Base-by-base conservation (phyloP, 2,797 vertebrate genomes). In the Sitta carolinensis region DNA sequence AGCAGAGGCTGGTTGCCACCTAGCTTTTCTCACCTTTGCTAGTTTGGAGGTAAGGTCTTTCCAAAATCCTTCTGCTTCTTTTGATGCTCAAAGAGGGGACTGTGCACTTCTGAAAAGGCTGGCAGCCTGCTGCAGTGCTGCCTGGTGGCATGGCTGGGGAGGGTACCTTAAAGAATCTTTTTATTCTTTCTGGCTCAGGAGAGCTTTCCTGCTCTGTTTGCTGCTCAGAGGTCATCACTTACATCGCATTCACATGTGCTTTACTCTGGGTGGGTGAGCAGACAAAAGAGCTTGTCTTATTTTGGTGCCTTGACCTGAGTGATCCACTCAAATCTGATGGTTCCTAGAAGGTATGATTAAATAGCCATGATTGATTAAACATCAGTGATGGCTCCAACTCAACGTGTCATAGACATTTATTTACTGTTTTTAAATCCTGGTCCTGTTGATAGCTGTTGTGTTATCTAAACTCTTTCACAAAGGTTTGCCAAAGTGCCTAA, bases 241-340 rank as follows among this genome's bases (percentile, higher is more conserved):
- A 74, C 40, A 55, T 92, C 79, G 42, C n/a, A 61, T 77, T 83
- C 75, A 78, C 69, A 63, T 69, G 50, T 2, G 9, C 64, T 83
- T 88, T 57, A 12, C 66, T 87, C 62, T 63, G 84, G 36, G 51
- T 0, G 0, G 63, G 63, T 89, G 68, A 90, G 78, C 77, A 55
- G 73, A 69, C 93, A 77, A 75, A 92, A 83, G 16, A 42, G 5
- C n/a, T 75, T 66, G 48, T 84, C 93, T 95, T 91, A 61, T 88
- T 96, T 73, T 69, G 26, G 29, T 93, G n/a, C 45, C 80, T 92
- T 73, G 82, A 88, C 69, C 62, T 9, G n/a, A 52, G 73, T 40
- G 73, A 81, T 88, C 91, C 74, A 54, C 73, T 91, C 70, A 73
- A 80, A 54, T 76, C 87, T 85, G 36, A 76, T 50, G 40, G 48